A percentile compares a stretch with the other conserved stretches of the same genome.
phyloP scores from a whole-genome alignment of 2,888 invertebrate species.

The Amphipyra berbera region DNA sequence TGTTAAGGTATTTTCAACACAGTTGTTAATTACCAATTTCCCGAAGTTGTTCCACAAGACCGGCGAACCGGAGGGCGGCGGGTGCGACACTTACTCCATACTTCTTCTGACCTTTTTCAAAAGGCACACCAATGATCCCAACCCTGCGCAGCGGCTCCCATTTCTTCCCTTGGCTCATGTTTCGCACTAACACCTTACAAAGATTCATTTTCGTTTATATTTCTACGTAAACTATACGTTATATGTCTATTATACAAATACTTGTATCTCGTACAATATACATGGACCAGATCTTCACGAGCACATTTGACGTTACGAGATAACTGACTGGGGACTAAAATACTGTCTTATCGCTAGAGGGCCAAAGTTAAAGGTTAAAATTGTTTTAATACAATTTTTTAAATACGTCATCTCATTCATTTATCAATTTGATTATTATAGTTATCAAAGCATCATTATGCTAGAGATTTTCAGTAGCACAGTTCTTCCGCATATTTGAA shows the following conservation, averaged over 20 bases:
- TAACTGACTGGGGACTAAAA: constrained; percentile 61
- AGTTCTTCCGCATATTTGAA: too few relatives aligned
- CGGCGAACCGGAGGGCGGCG: constrained; percentile 91
- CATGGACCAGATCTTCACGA: constrained; percentile 43
- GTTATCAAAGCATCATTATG: neutral
- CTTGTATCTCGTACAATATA: too few relatives aligned
- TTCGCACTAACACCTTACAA: constrained; percentile 75
- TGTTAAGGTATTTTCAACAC: too few relatives aligned
- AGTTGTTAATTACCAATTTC: constrained; percentile 89
- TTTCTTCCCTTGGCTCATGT: constrained; percentile 74
- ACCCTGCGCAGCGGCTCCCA: constrained; percentile 86
- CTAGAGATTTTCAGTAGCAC: too few relatives aligned
- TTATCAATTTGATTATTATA: constrained; percentile 17
- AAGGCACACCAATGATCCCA: constrained; percentile 95
- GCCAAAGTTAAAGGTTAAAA: constrained; percentile 69
- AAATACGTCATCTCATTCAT: constrained; percentile 49
- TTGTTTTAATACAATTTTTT: constrained; percentile 49
- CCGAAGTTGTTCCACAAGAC: constrained; percentile 90
- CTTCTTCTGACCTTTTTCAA: constrained; percentile 93
- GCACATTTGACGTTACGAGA: constrained; percentile 57
- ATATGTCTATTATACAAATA: too few relatives aligned
- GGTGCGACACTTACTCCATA: constrained; percentile 93
- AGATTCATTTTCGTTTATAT: constrained; percentile 74
- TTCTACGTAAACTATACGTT: constrained; percentile 36
- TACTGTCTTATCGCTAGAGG: constrained; percentile 61